Evolutionary conservation across 2,888 invertebrate species (phyloP), one percentile per base, ranked within the genome.

Genomic region (Lochmaea crataegi): DNA sequence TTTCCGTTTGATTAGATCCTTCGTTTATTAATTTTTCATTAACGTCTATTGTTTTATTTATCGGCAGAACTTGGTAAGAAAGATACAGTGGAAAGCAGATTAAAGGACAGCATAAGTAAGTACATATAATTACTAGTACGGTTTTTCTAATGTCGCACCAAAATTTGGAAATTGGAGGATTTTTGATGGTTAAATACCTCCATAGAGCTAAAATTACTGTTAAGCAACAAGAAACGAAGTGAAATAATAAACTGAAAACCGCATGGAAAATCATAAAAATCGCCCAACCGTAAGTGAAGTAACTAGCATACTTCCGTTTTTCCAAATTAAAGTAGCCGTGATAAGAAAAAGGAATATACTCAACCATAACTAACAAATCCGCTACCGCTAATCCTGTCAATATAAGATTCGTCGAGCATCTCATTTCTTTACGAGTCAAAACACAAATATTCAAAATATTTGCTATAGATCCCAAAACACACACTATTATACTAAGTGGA

Each of bases 321-420:
- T 89, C 88, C 5, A 89, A 88, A 78, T 92, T 90, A 74, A 95
- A 90, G 82, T 94, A 94, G 85, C 92, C 92, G 85, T 96, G 94
- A 68, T 94, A 90, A 3, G 94, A 93, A 85, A 94, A 97, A 0
- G 97, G 97, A 76, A 98, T 94, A 86, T 97, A 98, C 82, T 96
- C 96, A 81, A 97, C 89, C 93, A 98, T 97, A 18, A 97, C 97
- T n/a, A 96, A 90, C 48, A 98, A 90, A 85, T 98, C 98, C n/a
- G 97, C 96, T 10, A 97, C 92, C 0, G 98, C 98, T 45, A 96
- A 89, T 7, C 94, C 95, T 0, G 96, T 96, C 56, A 98, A 91
- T 73, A 98, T 96, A 66, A 94, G 92, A 88, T 98, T 98, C 41
- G 97, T 97, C 4, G 97, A 94, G 72, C 96, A 95, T 76, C 91